Evolutionary conservation across 2,113 vertebrate genomes (phyloP).

Genomic region (Lasiurus cinereus): DNA sequence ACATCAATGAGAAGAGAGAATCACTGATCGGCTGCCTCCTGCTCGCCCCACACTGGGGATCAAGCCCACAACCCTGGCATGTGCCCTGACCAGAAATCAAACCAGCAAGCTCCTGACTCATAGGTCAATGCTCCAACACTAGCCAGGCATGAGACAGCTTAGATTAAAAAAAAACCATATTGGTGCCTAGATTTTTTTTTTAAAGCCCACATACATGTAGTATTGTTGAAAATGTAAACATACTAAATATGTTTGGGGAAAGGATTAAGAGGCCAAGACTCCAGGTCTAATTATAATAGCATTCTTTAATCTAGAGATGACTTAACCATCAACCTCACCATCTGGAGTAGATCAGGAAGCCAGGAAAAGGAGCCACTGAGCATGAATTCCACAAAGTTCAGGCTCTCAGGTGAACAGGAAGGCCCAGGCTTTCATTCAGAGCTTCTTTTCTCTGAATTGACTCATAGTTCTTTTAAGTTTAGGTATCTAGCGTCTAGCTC

Average conservation of each 20-base stretch:
- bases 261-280: background rate
- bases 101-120: too few species aligned
- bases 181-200: background rate
- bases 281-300: constrained; percentile 4
- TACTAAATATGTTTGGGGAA: background rate
- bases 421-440: background rate
- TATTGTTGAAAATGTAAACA: constrained; percentile 11
- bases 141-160: background rate
- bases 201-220: background rate
- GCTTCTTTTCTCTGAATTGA: background rate
- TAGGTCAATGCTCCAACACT: too few species aligned
- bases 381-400: background rate
- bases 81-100: too few species aligned
- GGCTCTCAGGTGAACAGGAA: background rate
- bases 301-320: constrained; percentile 24
- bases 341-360: background rate
- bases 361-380: background rate
- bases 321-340: constrained; percentile 13
- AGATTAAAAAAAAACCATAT: background rate
- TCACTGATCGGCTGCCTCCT: too few species aligned
- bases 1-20: too few species aligned
- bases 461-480: background rate
- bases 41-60: too few species aligned
- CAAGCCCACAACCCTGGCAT: too few species aligned
- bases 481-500: background rate